Percentiles rank a stretch among this genome's conserved stretches.
Conservation (phyloP, 2,113 vertebrate genomes). For the Pogonocichla stellata region DNA sequence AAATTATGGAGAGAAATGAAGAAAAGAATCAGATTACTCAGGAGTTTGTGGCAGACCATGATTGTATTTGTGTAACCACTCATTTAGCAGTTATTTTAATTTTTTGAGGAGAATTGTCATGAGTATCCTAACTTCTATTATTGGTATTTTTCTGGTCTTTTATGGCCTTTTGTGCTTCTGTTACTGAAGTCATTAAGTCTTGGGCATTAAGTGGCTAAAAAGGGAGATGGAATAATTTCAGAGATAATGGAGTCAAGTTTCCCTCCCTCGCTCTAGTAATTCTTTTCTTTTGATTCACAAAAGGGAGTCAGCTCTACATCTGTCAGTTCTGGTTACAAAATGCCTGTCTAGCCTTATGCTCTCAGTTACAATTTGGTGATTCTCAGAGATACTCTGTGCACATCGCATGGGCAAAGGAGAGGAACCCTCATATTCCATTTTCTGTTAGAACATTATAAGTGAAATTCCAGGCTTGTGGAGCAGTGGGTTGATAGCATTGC, state of each 20-base stretch:
- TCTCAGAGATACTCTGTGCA: neutral
- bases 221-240: neutral
- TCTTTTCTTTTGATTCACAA: neutral
- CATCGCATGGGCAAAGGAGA: accelerated
- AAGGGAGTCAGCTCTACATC: neutral
- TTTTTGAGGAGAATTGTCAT: neutral
- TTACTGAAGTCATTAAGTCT: neutral
- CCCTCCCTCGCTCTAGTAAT: neutral
- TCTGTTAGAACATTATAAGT: accelerated
- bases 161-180: neutral
- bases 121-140: neutral
- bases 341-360: neutral
- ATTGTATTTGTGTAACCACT: neutral
- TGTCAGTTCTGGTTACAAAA: neutral
- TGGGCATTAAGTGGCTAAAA: neutral
- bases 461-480: neutral
- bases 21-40: neutral
- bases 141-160: neutral
- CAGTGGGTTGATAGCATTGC: neutral
- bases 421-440: neutral
- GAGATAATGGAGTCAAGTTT: neutral
- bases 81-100: neutral
- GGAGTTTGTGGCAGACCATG: neutral
- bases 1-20: neutral
- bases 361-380: neutral